Percentiles rank a stretch among this genome's conserved stretches.
These are phyloP conservation scores for Drosophila mayri DNA, from an alignment of 1,140 invertebrate species.

Conservation along the genomic window DNA sequence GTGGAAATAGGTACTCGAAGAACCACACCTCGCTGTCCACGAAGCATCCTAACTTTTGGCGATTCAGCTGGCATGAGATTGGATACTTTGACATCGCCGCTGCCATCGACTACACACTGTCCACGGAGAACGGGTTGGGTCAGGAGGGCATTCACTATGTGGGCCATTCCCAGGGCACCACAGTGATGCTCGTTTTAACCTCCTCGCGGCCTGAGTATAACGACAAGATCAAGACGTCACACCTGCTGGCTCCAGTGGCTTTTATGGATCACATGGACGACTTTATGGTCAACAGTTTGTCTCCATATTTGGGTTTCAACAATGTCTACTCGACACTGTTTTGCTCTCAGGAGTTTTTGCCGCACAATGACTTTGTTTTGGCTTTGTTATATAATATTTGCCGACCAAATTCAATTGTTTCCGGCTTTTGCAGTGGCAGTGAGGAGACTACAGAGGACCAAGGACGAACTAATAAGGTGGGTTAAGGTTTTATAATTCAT, in stretches of 20 bases:
- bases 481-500: too few species aligned
- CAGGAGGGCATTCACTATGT: constrained; percentile 84
- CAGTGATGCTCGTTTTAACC: constrained; percentile 86
- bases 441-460: neutral
- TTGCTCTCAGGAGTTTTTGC: constrained; percentile 45
- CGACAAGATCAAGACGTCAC: constrained; percentile 86
- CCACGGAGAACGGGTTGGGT: constrained; percentile 82
- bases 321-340: constrained; percentile 74
- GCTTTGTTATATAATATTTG: constrained; percentile 80
- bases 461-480: constrained; percentile 31
- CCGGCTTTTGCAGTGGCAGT: constrained; percentile 29
- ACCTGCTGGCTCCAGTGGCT: constrained; percentile 88
- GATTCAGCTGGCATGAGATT: constrained; percentile 89
- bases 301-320: constrained; percentile 39
- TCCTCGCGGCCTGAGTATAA: constrained; percentile 89
- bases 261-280: constrained; percentile 58
- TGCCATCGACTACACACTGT: constrained; percentile 88
- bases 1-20: constrained; percentile 88
- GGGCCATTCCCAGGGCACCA: constrained; percentile 86
- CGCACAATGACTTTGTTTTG: constrained; percentile 56
- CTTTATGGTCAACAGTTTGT: constrained; percentile 30
- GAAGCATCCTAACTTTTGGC: constrained; percentile 76
- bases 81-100: constrained; percentile 89
- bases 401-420: constrained; percentile 83
- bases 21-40: constrained; percentile 86